These are phyloP conservation scores for Carterocephalus palaemon DNA, from an alignment of 2,888 invertebrate genomes.

Conservation along the genomic window DNA sequence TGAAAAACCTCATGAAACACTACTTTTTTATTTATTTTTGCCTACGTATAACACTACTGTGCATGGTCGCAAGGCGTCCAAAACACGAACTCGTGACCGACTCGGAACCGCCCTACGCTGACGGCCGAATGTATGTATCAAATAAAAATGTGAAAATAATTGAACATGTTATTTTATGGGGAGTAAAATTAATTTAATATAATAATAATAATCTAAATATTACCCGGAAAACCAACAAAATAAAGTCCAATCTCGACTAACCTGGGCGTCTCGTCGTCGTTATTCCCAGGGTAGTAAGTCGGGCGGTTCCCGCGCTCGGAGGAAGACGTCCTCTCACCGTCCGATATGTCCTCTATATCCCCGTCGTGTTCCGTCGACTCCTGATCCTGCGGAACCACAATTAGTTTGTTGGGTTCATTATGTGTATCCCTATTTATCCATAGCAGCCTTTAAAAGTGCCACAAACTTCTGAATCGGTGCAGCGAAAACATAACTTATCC, in stretches of 20 bases:
- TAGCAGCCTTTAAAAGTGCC: not conserved
- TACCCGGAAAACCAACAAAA: not conserved
- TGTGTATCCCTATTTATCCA: not conserved
- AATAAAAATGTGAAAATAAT: too few relatives aligned
- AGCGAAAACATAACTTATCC: constrained; percentile 19
- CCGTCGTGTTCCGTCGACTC: constrained; percentile 91
- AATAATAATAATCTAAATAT: too few relatives aligned
- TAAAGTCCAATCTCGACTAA: constrained; percentile 30
- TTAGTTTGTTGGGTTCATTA: not conserved
- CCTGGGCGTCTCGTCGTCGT: constrained; percentile 78
- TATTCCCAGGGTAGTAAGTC: constrained; percentile 86
- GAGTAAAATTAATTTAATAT: too few relatives aligned
- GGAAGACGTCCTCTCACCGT: constrained; percentile 87
- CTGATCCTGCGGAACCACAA: constrained; percentile 61
- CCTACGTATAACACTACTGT: too few relatives aligned
- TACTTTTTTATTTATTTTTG: too few relatives aligned
- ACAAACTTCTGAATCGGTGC: too few relatives aligned
- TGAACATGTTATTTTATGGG: too few relatives aligned
- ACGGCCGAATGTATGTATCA: too few relatives aligned
- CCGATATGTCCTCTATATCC: constrained; percentile 91
- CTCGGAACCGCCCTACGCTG: too few relatives aligned
- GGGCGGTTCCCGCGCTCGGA: constrained; percentile 81
- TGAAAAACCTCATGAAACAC: too few relatives aligned
- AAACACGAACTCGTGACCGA: too few relatives aligned
- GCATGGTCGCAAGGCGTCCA: too few relatives aligned